Percentiles rank a stretch among this genome's conserved stretches.
Conservation (phyloP, 2,888 invertebrate species). For the Protonemura montana region DNA sequence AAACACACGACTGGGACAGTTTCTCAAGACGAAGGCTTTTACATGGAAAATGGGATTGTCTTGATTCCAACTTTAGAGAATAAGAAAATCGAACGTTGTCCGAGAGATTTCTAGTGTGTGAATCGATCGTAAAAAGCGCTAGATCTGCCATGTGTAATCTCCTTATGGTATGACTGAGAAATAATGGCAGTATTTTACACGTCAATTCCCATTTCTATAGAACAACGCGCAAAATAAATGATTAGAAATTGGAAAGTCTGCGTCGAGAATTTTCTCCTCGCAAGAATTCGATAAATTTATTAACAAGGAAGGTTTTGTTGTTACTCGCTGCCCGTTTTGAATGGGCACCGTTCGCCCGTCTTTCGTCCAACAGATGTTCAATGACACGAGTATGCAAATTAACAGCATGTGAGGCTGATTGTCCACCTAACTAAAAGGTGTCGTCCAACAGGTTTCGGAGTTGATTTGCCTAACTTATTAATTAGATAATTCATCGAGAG, state of each 20-base stretch:
- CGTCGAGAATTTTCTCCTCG: neutral
- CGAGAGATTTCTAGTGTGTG: too few species aligned
- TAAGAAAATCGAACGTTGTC: too few species aligned
- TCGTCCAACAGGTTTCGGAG: neutral
- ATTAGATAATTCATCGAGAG: neutral
- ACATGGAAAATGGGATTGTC: neutral
- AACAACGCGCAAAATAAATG: neutral
- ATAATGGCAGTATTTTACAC: too few species aligned
- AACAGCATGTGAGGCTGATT: neutral
- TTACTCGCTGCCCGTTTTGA: neutral
- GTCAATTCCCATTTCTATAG: neutral
- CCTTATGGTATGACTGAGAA: too few species aligned
- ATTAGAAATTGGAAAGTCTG: neutral
- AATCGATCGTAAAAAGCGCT: too few species aligned
- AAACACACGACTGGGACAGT: neutral
- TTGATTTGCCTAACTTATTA: conserved; percentile 12
- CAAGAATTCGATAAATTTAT: neutral
- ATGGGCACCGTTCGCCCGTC: neutral
- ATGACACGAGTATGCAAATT: neutral
- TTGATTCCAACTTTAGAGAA: neutral
- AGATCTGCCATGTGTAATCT: too few species aligned
- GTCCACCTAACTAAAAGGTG: neutral
- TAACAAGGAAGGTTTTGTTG: neutral
- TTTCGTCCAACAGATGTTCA: neutral
- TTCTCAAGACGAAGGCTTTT: neutral